These are phyloP conservation scores for Meloidogyne hapla DNA, from an alignment of 1,140 invertebrate species.

Conservation along the genomic window DNA sequence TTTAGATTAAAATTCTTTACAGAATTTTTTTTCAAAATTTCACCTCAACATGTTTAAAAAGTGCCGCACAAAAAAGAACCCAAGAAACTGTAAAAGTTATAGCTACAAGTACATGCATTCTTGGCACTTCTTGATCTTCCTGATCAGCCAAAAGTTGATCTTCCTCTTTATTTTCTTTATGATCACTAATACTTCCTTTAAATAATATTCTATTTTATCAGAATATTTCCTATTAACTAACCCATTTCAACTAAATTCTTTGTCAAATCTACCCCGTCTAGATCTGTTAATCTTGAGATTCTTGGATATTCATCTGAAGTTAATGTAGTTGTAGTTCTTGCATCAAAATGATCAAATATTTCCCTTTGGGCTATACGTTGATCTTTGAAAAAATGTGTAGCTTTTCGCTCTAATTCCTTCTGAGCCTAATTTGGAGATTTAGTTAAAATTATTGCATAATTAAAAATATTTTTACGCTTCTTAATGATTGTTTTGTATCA, in stretches of 20 bases:
- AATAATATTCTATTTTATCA: background rate
- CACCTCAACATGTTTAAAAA: constrained; percentile 58
- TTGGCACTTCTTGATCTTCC: constrained; percentile 15
- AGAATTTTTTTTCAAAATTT: background rate
- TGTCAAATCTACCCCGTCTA: background rate
- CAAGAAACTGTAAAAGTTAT: constrained; percentile 53
- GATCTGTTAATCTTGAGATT: constrained; percentile 5
- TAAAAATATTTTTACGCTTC: background rate
- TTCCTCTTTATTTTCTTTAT: background rate
- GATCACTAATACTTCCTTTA: background rate
- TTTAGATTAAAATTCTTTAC: constrained; percentile 34
- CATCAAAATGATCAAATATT: constrained; percentile 5
- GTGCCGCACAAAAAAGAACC: constrained; percentile 61
- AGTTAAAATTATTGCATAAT: background rate
- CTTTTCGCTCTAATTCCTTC: constrained; percentile 22
- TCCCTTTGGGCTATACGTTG: constrained; percentile 17
- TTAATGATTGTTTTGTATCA: background rate
- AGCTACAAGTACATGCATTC: constrained; percentile 51
- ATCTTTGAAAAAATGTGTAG: constrained; percentile 29
- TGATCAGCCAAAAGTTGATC: background rate
- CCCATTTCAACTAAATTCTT: constrained; percentile 4
- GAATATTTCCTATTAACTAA: background rate
- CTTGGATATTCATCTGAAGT: background rate
- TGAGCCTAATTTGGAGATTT: background rate
- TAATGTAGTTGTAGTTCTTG: background rate